Evolutionary conservation across 2,888 invertebrate genomes (phyloP).

Genomic region (Tinea pellionella): DNA sequence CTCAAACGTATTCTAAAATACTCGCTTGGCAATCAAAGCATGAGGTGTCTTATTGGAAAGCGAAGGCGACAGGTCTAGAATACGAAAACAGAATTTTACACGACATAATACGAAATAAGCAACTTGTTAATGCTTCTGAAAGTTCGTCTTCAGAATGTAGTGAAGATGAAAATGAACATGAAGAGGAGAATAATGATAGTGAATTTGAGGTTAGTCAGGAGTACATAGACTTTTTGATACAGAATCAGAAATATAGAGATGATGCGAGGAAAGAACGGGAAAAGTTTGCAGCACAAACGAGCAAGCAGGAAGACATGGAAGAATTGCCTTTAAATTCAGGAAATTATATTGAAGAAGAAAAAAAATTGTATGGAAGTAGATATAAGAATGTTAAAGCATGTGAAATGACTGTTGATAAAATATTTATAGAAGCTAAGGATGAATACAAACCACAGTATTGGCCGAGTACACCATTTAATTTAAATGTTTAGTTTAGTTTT

Average conservation of each 20-base stretch:
- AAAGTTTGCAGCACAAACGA: conserved; percentile 26
- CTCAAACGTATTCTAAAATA: conserved; percentile 44
- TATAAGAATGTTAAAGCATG: conserved; percentile 77
- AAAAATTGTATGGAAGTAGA: conserved; percentile 72
- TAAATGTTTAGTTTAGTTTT: conserved; percentile 25
- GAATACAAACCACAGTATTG: conserved; percentile 73
- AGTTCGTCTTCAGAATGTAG: conserved; percentile 18
- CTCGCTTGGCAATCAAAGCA: conserved; percentile 66
- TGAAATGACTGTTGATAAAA: conserved; percentile 77
- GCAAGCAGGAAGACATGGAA: conserved; percentile 24
- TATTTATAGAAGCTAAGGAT: conserved; percentile 73
- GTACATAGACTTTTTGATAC: conserved; percentile 71
- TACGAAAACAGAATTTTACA: conserved; percentile 69
- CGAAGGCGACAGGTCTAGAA: conserved; percentile 65
- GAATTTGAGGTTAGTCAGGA: conserved; percentile 72
- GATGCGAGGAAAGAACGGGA: conserved; percentile 40
- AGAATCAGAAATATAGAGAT: conserved; percentile 67
- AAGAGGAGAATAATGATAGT: conserved; percentile 19
- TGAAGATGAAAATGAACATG: conserved; percentile 15
- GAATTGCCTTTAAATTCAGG: conserved; percentile 31
- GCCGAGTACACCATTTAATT: conserved; percentile 78
- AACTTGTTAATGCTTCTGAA: conserved; percentile 22
- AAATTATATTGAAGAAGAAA: conserved; percentile 42
- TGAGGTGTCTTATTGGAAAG: conserved; percentile 72
- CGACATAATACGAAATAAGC: conserved; percentile 51